Conservation (phyloP, 2,888 invertebrate genomes). For the Dryocosmus kuriphilus region DNA sequence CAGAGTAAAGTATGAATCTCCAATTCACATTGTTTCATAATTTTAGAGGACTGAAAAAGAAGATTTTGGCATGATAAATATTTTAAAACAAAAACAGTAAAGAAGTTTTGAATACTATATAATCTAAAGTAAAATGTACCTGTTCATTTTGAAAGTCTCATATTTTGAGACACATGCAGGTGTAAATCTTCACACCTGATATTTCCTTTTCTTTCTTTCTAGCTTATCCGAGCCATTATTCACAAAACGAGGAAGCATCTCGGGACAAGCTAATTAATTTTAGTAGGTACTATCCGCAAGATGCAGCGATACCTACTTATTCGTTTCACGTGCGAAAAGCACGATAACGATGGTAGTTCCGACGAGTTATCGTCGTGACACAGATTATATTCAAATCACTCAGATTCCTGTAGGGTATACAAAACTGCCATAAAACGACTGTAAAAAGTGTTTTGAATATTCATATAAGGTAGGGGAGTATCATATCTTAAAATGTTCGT, state of each 20-base stretch:
- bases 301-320: constrained; percentile 59
- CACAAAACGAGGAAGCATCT: constrained; percentile 47
- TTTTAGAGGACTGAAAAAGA: not conserved
- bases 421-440: constrained; percentile 16
- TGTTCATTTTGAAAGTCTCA: not conserved
- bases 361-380: constrained; percentile 58
- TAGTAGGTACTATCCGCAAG: constrained; percentile 51
- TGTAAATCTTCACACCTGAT: constrained; percentile 26
- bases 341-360: constrained; percentile 65
- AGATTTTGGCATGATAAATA: not conserved
- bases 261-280: constrained; percentile 60
- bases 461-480: constrained; percentile 11
- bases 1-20: not conserved
- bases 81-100: not conserved
- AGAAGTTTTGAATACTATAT: not conserved
- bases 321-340: constrained; percentile 69
- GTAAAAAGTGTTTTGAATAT: constrained; percentile 21
- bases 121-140: not conserved
- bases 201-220: constrained; percentile 15
- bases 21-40: not conserved
- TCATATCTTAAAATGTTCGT: constrained; percentile 6
- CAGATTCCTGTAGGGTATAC: constrained; percentile 26
- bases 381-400: constrained; percentile 66
- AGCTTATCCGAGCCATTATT: constrained; percentile 25
- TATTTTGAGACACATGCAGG: not conserved